Evolutionary conservation across 1,140 invertebrate species (phyloP), one percentile per base, ranked within the genome.

Genomic region (Conus ventricosus): DNA sequence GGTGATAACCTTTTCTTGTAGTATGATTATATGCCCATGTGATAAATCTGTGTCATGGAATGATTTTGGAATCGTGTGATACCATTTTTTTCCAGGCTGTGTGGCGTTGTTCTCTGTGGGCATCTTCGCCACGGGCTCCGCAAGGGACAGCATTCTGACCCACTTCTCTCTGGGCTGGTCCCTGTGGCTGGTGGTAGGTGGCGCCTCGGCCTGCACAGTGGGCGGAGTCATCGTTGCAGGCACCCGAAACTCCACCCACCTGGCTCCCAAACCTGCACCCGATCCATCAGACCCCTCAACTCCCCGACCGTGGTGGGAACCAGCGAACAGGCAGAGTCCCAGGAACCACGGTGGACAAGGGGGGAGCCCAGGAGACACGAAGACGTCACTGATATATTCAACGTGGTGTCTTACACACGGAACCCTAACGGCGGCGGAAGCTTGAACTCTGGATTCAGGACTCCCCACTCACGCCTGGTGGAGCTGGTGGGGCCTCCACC

Each of bases 181-280:
- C n/a, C 54, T 87, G 25, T 87, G 85, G 85, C 75, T 87, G 63
- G 51, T 87, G 85, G 53, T 87, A 53, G 85, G 85, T 75, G 85
- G 85, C n/a, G 67, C 85, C 39, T 87, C 54, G 8, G 51, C 51
- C 15, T 54, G 71, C 71, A 39, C 75, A 13, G 23, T 87, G 85
- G 85, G 85, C 71, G 85, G 85, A 11, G 23, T 80, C 51, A 57
- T 87, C 71, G 75, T 87, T 23, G 85, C 71, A 2, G 27, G 51
- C 71, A 87, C 71, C 63, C 85, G 85, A 6, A 25, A 10, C 71
- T 51, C 67, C 51, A 20, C 71, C 71, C 15, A 25, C 53, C 6
- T n/a, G 17, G 15, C 75, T 20, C 85, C 85, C 23, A 87, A 87
- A 57, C 85, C 17, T 15, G 17, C 63, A 78, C 51, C 39, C 39